Percentiles rank a stretch among this genome's conserved stretches.
Conservation (phyloP, 2,888 invertebrate species). For the Neelides folsomi region DNA sequence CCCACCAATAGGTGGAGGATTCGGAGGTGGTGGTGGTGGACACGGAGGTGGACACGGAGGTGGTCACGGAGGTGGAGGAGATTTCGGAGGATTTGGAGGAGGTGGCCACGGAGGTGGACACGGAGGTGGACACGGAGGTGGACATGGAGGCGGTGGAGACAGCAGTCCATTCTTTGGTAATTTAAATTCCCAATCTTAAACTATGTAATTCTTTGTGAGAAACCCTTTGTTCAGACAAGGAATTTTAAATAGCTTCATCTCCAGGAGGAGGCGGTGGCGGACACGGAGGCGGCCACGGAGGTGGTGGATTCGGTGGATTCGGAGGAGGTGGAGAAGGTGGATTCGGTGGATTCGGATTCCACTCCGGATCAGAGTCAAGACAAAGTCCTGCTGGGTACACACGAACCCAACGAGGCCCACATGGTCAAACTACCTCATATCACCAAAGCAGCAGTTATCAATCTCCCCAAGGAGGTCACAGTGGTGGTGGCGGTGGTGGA, state of each 20-base stretch:
- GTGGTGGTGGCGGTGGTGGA: not conserved
- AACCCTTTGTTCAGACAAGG: too few species aligned
- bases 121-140: not conserved
- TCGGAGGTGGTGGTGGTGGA: slow-evolving; percentile 11
- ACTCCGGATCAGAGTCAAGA: too few species aligned
- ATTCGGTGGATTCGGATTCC: slow-evolving; percentile 4
- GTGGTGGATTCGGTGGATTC: slow-evolving; percentile 10
- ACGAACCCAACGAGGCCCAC: too few species aligned
- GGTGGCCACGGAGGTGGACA: slow-evolving; percentile 8
- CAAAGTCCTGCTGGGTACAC: too few species aligned
- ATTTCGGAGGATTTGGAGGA: slow-evolving; percentile 9
- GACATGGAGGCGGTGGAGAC: slow-evolving; percentile 8
- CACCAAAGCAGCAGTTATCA: too few species aligned
- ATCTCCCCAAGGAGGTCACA: slow-evolving; percentile 1
- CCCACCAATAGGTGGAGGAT: not conserved
- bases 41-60: slow-evolving; percentile 1
- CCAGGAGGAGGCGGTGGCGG: not conserved
- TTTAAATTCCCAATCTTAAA: too few species aligned
- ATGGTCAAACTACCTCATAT: too few species aligned
- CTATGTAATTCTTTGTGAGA: too few species aligned
- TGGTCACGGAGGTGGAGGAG: slow-evolving; percentile 7
- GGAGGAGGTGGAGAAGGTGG: slow-evolving; percentile 13
- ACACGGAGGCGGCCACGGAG: slow-evolving; percentile 5
- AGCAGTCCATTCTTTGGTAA: slow-evolving; percentile 2
- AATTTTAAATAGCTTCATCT: too few species aligned